Evolutionary conservation across 2,113 vertebrate species (phyloP), one percentile per base, ranked within the genome.

Genomic region (Odocoileus virginianus): DNA sequence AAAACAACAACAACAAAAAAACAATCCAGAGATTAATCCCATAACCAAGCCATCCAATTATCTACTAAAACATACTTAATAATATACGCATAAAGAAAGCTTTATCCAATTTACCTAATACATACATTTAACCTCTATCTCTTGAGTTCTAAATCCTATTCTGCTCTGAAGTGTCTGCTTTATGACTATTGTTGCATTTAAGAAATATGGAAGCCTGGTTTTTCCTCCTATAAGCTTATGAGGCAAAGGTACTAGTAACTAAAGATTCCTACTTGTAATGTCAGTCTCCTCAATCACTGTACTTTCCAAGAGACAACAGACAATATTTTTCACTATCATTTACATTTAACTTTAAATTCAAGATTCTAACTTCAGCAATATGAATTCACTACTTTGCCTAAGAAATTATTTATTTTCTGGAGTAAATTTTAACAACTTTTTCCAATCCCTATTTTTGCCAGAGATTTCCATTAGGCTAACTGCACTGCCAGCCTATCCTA

Each of bases 341-440:
- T 88, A 91, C 11, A 50, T 83, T 90, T 82, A 55, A 78, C 23
- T 91, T 96, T 94, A 91, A 95, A 95, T 60, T 94, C 47, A 87
- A 58, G 30, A 67, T 60, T 89, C 36, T 81, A 95, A 96, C 71
- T 92, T 92, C 47, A 87, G 16, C 54, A 92, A 36, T 89, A 78
- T 54, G 12, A 96, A 57, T 94, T 95, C 19, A 85, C 13, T 28
- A 55, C 71, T 16, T 57, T 92, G 50, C 52, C 30, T 54, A 47
- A 93, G 19, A 96, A 95, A 91, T 84, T 87, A 16, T 94, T 92
- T 25, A 82, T 86, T 86, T 94, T 78, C 79, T 90, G 2, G 36
- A 93, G 11, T 94, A 57, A 91, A 28, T 91, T 64, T 82, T 83
- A 94, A 86, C 15, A 88, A 83, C 12, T 81, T 93, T 87, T 60